Evolutionary conservation across 2,113 vertebrate genomes (phyloP).

Genomic region (Atrichornis clamosus): DNA sequence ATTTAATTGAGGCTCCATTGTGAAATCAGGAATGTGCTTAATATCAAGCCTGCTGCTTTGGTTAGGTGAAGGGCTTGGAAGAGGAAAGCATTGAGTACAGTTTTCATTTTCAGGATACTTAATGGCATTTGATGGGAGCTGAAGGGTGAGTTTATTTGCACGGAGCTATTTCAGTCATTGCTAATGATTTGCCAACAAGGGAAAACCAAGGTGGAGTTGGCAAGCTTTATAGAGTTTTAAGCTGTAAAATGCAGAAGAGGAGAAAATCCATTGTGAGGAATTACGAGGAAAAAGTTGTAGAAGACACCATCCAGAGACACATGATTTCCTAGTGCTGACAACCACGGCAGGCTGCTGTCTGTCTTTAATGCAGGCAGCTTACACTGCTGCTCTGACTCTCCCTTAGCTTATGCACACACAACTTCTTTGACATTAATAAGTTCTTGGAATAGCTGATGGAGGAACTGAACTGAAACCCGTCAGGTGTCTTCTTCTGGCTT

Average conservation of each 20-base stretch:
- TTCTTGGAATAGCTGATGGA: background rate
- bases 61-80: background rate
- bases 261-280: background rate
- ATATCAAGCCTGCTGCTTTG: background rate
- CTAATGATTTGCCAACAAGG: background rate
- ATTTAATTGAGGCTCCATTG: background rate
- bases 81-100: background rate
- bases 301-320: background rate
- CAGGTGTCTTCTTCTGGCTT: background rate
- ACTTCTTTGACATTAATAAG: background rate
- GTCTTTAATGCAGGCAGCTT: background rate
- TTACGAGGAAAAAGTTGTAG: background rate
- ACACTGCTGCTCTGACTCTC: background rate
- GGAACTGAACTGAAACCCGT: background rate
- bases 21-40: background rate
- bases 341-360: slow-evolving; percentile 3
- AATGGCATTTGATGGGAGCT: background rate
- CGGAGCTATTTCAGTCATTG: background rate
- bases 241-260: background rate
- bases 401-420: background rate
- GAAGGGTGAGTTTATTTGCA: background rate
- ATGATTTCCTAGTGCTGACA: background rate
- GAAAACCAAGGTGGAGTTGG: background rate
- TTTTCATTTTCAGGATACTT: background rate
- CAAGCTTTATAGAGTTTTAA: background rate